phyloP scores from a whole-genome alignment of 2,888 invertebrate species.

The Parochlus steinenii region DNA sequence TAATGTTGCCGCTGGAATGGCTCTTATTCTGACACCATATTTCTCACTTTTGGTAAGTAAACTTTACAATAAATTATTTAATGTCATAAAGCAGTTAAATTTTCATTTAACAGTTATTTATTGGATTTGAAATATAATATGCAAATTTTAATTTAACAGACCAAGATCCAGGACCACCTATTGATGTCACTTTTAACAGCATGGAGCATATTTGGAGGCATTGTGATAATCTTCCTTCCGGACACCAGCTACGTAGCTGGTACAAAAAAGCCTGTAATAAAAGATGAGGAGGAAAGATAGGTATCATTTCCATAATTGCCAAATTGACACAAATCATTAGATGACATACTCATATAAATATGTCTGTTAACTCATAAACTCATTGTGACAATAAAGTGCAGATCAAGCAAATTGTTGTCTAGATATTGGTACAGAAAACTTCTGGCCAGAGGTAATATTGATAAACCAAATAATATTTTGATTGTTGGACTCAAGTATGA shows the following conservation, averaged over 20 bases:
- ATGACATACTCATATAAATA: too few species aligned
- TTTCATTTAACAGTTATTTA: background rate
- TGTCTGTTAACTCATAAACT: too few species aligned
- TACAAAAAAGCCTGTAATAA: background rate
- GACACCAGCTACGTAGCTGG: slow-evolving; percentile 40
- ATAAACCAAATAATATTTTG: too few species aligned
- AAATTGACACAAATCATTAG: too few species aligned
- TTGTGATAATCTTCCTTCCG: slow-evolving; percentile 54
- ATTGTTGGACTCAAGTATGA: too few species aligned
- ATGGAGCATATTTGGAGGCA: slow-evolving; percentile 51
- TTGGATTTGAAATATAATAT: background rate
- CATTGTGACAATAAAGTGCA: too few species aligned
- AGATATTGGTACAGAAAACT: too few species aligned
- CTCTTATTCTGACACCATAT: slow-evolving; percentile 60
- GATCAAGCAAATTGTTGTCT: too few species aligned
- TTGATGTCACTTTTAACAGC: slow-evolving; percentile 55
- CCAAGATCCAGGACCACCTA: slow-evolving; percentile 43
- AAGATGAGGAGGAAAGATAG: slow-evolving; percentile 8
- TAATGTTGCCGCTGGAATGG: slow-evolving; percentile 58
- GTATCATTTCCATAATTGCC: too few species aligned
- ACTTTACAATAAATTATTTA: background rate
- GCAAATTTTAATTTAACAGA: slow-evolving; percentile 31
- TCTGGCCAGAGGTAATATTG: too few species aligned
- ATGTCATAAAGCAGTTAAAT: background rate
- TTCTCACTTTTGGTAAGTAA: slow-evolving; percentile 53